These are phyloP conservation scores for Drosophila maculinotata DNA, from an alignment of 2,888 invertebrate species.

Conservation along the genomic window DNA sequence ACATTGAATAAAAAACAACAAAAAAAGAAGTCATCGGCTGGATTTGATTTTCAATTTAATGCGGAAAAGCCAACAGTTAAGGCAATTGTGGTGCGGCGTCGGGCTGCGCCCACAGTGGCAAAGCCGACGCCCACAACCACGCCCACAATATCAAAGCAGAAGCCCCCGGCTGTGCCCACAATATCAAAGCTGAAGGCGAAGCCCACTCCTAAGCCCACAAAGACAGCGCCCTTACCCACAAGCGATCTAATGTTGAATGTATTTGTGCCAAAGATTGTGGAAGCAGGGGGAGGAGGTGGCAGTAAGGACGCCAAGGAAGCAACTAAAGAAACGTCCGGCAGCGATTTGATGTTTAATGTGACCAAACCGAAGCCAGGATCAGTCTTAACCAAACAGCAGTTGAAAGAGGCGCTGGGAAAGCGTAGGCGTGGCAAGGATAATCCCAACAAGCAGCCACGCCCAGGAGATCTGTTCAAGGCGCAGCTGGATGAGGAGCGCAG, in stretches of 20 bases:
- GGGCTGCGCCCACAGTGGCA: slow-evolving; percentile 29
- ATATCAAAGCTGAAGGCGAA: too few relatives aligned
- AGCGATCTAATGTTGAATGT: slow-evolving; percentile 50
- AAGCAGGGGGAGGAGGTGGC: too few relatives aligned
- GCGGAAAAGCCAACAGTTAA: slow-evolving; percentile 76
- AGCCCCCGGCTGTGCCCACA: slow-evolving; percentile 52
- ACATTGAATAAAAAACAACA: slow-evolving; percentile 36
- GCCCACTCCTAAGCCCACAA: neutral
- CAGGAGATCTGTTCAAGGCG: slow-evolving; percentile 68
- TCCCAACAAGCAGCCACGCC: slow-evolving; percentile 76
- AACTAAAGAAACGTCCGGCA: neutral
- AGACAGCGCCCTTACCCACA: neutral
- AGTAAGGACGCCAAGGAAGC: neutral
- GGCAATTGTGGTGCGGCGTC: slow-evolving; percentile 82
- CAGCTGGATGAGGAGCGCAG: slow-evolving; percentile 50
- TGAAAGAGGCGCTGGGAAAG: slow-evolving; percentile 63
- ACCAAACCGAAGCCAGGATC: neutral
- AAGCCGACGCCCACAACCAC: slow-evolving; percentile 5
- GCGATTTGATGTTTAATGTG: slow-evolving; percentile 26
- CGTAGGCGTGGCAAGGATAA: slow-evolving; percentile 62
- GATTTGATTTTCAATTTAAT: slow-evolving; percentile 61
- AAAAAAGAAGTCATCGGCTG: slow-evolving; percentile 18
- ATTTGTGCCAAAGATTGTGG: neutral
- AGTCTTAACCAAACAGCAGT: slow-evolving; percentile 47
- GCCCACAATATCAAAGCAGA: too few relatives aligned